A percentile compares a stretch with the other conserved stretches of the same genome.
phyloP scores from a whole-genome alignment of 2,797 vertebrate genomes.

The Echeneis naucrates region DNA sequence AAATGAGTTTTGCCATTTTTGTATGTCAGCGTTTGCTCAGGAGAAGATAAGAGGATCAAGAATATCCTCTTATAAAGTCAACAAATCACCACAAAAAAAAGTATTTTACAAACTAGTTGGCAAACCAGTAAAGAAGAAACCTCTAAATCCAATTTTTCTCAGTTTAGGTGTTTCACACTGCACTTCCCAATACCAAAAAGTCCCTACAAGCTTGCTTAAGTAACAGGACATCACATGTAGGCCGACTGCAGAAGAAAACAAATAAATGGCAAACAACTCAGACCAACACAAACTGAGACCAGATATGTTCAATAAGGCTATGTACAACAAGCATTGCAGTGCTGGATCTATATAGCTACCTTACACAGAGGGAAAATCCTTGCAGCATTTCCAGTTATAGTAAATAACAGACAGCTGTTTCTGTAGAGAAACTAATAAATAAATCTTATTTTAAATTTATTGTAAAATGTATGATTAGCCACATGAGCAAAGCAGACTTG shows the following conservation, averaged over 20 bases:
- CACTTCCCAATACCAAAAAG: constrained; percentile 1
- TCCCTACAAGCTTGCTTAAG: background rate
- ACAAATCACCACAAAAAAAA: constrained; percentile 41
- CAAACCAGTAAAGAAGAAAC: constrained; percentile 29
- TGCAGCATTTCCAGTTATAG: background rate
- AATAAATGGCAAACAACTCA: background rate
- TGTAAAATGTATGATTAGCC: too few species aligned
- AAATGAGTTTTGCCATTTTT: constrained; percentile 52
- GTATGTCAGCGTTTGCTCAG: constrained; percentile 59
- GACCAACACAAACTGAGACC: background rate
- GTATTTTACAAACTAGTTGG: constrained; percentile 40
- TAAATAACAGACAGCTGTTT: background rate
- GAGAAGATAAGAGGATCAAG: constrained; percentile 62
- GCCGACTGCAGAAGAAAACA: background rate
- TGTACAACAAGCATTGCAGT: too few species aligned
- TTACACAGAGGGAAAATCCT: too few species aligned
- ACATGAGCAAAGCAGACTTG: background rate
- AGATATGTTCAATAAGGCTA: background rate
- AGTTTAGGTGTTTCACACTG: constrained; percentile 15
- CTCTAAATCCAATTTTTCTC: constrained; percentile 17
- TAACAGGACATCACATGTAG: background rate
- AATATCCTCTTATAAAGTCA: constrained; percentile 64
- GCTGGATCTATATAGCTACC: too few species aligned
- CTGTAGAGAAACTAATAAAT: background rate
- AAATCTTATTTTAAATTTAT: too few species aligned